These are phyloP conservation scores for Stegastes partitus DNA, from an alignment of 2,113 vertebrate species.

Conservation along the genomic window DNA sequence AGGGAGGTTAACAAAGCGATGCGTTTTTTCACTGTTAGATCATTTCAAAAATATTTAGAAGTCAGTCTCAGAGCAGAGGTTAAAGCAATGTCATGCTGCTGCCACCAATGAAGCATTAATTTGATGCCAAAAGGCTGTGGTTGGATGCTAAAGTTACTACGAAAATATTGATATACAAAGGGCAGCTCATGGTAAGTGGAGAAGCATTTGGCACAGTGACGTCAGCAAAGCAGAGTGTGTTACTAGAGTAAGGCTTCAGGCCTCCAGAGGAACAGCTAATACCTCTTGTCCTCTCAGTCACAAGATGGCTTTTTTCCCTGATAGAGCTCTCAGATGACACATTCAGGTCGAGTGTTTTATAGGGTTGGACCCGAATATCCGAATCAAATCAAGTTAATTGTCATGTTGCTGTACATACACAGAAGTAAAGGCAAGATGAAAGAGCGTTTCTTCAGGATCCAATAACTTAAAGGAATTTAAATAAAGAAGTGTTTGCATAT, in stretches of 20 bases:
- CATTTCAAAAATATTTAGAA: conserved; percentile 3
- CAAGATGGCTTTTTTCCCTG: neutral
- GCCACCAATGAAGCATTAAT: conserved; percentile 2
- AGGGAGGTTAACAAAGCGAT: neutral
- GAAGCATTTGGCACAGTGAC: neutral
- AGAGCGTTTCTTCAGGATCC: too few species aligned
- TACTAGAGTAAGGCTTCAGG: neutral
- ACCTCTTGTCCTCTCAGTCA: conserved; percentile 6
- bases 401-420: too few species aligned
- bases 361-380: neutral
- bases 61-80: conserved; percentile 7
- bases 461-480: too few species aligned
- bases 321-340: neutral
- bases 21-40: neutral
- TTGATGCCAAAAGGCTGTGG: neutral
- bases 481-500: too few species aligned
- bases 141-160: neutral
- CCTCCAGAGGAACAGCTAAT: conserved; percentile 2
- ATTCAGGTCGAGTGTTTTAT: neutral
- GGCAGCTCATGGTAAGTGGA: neutral
- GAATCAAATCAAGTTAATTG: too few species aligned
- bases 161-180: conserved; percentile 13
- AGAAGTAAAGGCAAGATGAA: too few species aligned
- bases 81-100: neutral
- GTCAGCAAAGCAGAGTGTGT: conserved; percentile 10